Evolutionary conservation across 2,113 vertebrate genomes (phyloP), one percentile per base, ranked within the genome.

Genomic region (Nerophis ophidion): DNA sequence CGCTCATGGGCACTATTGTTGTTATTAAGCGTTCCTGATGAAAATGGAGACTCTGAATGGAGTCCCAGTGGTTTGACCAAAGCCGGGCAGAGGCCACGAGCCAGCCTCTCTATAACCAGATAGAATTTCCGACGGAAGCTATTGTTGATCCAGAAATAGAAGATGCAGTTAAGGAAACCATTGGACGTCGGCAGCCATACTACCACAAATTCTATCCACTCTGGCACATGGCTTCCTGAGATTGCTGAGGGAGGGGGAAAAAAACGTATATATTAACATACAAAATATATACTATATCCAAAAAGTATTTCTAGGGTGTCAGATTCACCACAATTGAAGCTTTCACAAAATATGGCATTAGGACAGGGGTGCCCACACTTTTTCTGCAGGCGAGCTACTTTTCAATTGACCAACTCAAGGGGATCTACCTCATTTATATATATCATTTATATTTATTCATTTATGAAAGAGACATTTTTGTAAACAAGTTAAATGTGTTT

Each of bases 141-240:
- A 74, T 66, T 85, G 80, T 93, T 93, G 66, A 91, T 86, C 91
- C 92, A 93, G 79, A 93, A 93, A 84, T 93, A 93, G 77, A 93
- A 92, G 84, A 93, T 91, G 70, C 91, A 93, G 84, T 93, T 93
- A 77, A 93, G 91, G 76, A 93, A 92, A 53, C 92, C 91, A 6
- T 92, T 93, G 75, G 89, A 90, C 5, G 89, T 91, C 5, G 92
- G 92, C 63, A 93, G 85, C 92, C 92, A 93, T 4, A 93, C 86
- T 50, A 91, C 89, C n/a, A 90, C 86, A 67, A 93, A 93, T 76
- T 93, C 92, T 3, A 90, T 60, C 92, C 92, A 93, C 68, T 92
- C 91, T 1, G 90, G 87, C 12, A 90, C 87, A 1, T 68, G 65
- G 48, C 77, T 70, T 7, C 86, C 89, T 0, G 90, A 90, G 63